A percentile compares a stretch with the other conserved stretches of the same genome.
Evolutionary conservation across 2,888 invertebrate genomes (phyloP).

Genomic region (Abrostola triplasia): DNA sequence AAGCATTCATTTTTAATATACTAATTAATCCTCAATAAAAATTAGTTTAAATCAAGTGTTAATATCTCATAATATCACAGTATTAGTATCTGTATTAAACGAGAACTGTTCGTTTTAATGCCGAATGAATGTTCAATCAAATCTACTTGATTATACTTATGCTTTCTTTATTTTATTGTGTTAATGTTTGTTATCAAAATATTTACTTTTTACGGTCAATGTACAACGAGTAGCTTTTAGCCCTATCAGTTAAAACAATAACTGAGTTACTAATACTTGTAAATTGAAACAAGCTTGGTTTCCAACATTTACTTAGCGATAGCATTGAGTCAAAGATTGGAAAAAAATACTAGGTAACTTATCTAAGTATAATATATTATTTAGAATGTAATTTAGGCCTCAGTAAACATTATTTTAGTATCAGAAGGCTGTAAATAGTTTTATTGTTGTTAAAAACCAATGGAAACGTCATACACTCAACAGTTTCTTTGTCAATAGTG

Average conservation of each 20-base stretch:
- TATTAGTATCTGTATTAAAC: too few species aligned
- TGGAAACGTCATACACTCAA: too few species aligned
- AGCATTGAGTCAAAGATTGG: too few species aligned
- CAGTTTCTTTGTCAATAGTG: too few species aligned
- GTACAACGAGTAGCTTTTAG: neutral
- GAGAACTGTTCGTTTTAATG: too few species aligned
- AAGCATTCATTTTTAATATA: constrained; percentile 16
- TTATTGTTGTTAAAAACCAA: too few species aligned
- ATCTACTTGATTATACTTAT: neutral
- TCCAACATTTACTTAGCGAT: neutral
- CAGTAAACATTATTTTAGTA: too few species aligned
- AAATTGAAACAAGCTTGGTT: neutral
- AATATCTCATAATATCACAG: neutral
- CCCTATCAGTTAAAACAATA: constrained; percentile 2
- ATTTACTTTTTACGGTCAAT: constrained; percentile 32
- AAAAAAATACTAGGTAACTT: too few species aligned
- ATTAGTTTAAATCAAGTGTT: neutral
- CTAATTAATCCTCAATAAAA: neutral
- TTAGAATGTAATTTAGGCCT: too few species aligned
- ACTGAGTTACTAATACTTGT: constrained; percentile 3
- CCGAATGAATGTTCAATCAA: neutral
- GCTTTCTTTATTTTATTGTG: constrained; percentile 25
- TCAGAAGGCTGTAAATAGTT: too few species aligned
- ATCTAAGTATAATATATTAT: too few species aligned
- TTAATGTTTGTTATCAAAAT: constrained; percentile 27